Conservation (phyloP, 2,113 vertebrate genomes). For the Paradoxurus hermaphroditus region DNA sequence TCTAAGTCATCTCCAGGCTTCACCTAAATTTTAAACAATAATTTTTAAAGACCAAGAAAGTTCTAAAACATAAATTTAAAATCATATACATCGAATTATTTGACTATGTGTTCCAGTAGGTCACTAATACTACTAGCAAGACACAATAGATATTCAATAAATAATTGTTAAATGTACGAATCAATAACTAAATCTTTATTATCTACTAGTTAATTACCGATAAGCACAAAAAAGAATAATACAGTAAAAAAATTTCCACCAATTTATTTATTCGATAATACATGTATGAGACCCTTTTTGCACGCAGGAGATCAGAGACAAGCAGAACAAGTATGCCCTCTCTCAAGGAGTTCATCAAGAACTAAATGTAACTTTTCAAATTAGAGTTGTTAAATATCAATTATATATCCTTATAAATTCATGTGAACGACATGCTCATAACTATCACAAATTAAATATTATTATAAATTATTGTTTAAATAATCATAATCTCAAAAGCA, state of each 20-base stretch:
- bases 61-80: constrained; percentile 37
- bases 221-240: background rate
- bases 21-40: constrained; percentile 76
- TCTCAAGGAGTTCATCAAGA: background rate
- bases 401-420: background rate
- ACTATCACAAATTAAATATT: background rate
- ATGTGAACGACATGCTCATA: background rate
- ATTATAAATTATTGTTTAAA: background rate
- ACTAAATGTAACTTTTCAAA: background rate
- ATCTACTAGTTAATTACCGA: background rate
- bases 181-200: background rate
- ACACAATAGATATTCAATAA: background rate
- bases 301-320: background rate
- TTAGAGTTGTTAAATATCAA: background rate
- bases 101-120: background rate
- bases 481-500: background rate
- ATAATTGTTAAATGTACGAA: background rate
- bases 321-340: background rate
- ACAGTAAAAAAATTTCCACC: background rate
- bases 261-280: background rate
- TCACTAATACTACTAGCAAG: background rate
- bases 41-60: constrained; percentile 44
- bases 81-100: background rate
- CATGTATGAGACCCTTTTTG: background rate
- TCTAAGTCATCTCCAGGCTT: constrained; percentile 84